Evolutionary conservation across 2,888 invertebrate genomes (phyloP), one percentile per base, ranked within the genome.

Genomic region (Drosophila recens): DNA sequence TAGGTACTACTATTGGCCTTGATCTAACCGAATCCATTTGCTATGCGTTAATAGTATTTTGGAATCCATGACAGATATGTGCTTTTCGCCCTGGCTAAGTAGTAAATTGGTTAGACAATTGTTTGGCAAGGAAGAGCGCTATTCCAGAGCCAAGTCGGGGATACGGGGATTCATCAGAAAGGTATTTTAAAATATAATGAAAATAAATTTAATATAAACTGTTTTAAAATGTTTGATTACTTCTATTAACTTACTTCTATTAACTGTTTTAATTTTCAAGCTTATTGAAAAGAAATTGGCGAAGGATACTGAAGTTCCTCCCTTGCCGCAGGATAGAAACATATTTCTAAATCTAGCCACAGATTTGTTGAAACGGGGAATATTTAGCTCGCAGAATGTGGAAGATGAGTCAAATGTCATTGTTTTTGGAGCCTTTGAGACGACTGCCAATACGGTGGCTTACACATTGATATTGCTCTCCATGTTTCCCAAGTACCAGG

Each of bases 401-500:
- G 90, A 90, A 65, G 86, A 90, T 57, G 92, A 92, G 75, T 86
- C 91, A 0, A 91, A 91, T 72, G 82, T 89, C 0, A 89, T 92
- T 52, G 90, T 92, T 0, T 90, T 91, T 68, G 92, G 90, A 9
- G 92, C 92, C 0, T 92, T 92, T 53, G 92, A 92, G 73, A 92
- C 92, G 1, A 90, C 92, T 3, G 88, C 92, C 1, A 91, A 90
- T 49, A 90, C 91, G 0, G 74, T 92, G 0, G 70, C 76, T 4
- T 89, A 90, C 49, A 78, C 79, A 0, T 56, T 92, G 3, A 87
- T 92, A 59, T 17, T 91, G 13, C 72, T 92, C 4, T 82, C 92
- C 11, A 91, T 92, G 90, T 90, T 89, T 74, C 91, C 91, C 2
- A 54, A 87, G n/a, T 90, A 90, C 48, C 91, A 92, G 59, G 79